Base-by-base conservation (phyloP, 2,888 invertebrate genomes). In the Thecocarcelia acutangulata region DNA sequence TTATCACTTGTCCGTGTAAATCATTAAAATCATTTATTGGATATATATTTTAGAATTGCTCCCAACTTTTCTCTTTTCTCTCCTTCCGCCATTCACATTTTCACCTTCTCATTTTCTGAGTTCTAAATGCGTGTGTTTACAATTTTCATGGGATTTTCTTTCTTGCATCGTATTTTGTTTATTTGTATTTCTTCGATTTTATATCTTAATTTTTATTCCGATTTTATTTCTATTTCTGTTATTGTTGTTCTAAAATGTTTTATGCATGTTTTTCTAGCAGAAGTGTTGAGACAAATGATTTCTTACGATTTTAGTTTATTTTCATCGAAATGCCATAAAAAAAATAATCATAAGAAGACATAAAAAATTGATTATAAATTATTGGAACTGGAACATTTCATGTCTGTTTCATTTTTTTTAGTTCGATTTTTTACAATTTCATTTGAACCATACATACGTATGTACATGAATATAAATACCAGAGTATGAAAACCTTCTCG, bases 231-330 rank as follows among this genome's bases (percentile, higher is more conserved):
- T 28, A n/a, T 69, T 44, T 40, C 40, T 54, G 59, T 21, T 70
- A 42, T 80, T 66, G 52, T 42, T 78, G 21, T 74, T 80, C 75
- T 64, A 17, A 78, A 74, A 52, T 42, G 61, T 70, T 82, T 78
- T 79, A 61, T 79, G 54, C 58, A 59, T 82, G 74, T 82, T 82
- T 74, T 74, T 42, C 59, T 59, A 74, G 50, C 74, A 52, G 69
- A 82, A 82, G 82, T 82, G 82, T 75, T 82, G 78, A 82, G 82
- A 82, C 78, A 82, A 82, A 77, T 64, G 81, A 73, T 77, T 69
- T 78, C 66, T 63, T 72, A 56, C 66, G 24, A 68, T 70, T 76
- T 72, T 33, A 44, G 50, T 70, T 77, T 52, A 24, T 69, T 75
- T 82, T 75, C 70, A 78, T 64, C 59, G 74, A 66, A 82, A 70